Conservation (phyloP, 2,113 vertebrate genomes). For the Triplophysa dalaica region DNA sequence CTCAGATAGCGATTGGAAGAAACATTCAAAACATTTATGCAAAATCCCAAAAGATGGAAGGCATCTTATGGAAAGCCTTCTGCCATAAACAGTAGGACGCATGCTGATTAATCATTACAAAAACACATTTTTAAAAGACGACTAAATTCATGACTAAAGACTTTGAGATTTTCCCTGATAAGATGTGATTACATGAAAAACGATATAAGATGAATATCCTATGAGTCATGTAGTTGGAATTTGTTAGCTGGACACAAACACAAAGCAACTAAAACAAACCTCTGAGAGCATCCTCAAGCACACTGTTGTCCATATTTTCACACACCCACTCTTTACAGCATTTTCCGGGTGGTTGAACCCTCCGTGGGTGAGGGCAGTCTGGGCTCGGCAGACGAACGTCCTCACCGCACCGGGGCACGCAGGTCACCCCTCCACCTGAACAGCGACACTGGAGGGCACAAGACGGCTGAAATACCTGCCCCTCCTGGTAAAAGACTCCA, state of each 20-base stretch:
- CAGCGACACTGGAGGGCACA: slow-evolving; percentile 85
- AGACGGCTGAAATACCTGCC: slow-evolving; percentile 88
- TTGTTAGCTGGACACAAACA: neutral
- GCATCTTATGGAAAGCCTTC: slow-evolving; percentile 4
- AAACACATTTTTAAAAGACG: too few relatives aligned
- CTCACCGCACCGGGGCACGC: slow-evolving; percentile 80
- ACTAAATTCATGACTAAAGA: too few relatives aligned
- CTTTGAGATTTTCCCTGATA: too few relatives aligned
- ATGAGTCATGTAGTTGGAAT: neutral
- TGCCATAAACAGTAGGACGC: neutral
- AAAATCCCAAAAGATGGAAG: neutral
- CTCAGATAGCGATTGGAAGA: slow-evolving; percentile 48
- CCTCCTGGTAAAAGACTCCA: slow-evolving; percentile 80
- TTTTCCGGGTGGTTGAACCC: slow-evolving; percentile 78
- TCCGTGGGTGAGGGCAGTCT: slow-evolving; percentile 83
- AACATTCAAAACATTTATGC: slow-evolving; percentile 31
- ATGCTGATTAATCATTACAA: neutral
- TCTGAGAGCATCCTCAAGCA: slow-evolving; percentile 71
- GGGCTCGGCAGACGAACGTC: slow-evolving; percentile 76
- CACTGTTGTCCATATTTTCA: slow-evolving; percentile 71
- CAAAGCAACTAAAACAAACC: slow-evolving; percentile 63
- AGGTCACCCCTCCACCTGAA: slow-evolving; percentile 81
- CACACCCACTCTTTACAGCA: slow-evolving; percentile 95
- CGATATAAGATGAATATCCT: neutral
- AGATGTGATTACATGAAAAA: neutral